Base-by-base conservation (phyloP, 2,888 invertebrate genomes). In the Meloe dianella region DNA sequence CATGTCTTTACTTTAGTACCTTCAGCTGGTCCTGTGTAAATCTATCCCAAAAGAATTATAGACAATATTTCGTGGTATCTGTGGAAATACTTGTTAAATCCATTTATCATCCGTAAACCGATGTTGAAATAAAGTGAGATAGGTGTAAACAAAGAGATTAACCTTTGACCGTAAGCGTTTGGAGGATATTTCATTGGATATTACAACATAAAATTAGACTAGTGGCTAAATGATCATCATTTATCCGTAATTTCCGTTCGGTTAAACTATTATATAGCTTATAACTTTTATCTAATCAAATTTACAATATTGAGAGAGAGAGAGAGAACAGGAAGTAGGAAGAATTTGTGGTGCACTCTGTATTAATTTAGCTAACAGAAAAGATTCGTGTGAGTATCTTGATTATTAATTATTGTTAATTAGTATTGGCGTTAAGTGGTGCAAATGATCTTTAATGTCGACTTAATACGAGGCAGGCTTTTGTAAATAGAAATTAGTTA, bases 201-300 rank as follows among this genome's bases (percentile, higher is more conserved):
- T 54, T 24, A 27, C 7, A 27, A 54, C 27, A 14, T n/a, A 27
- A 27, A 6, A 24, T 54, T n/a, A 54, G 6, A 27, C 3, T 54
- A 1, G 47, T 54, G 60, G 38, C 29, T 64, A 60, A 61, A 59
- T 64, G 65, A 30, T 54, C 58, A 63, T 65, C 65, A 68, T 68
- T 68, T 65, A 68, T 65, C 60, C 65, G 61, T 29, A 65, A 60
- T 47, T 68, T 68, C 68, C 68, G 68, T 64, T 64, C 54, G 24
- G 14, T 27, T 5, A 54, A 24, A 54, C 54, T 54, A n/a, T 54
- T 24, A 54, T 54, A 27, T 24, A 54, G 54, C 14, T 24, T 10
- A 7, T 24, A 27, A 7, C 6, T 54, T n/a, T 54, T 27, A 54
- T 54, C 54, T 54, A n/a, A 54, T 24, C 54, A 24, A 14, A 2